A percentile compares a stretch with the other conserved stretches of the same genome.
These are phyloP conservation scores for Cyphomyrmex costatus DNA, from an alignment of 1,140 invertebrate genomes.

Conservation along the genomic window DNA sequence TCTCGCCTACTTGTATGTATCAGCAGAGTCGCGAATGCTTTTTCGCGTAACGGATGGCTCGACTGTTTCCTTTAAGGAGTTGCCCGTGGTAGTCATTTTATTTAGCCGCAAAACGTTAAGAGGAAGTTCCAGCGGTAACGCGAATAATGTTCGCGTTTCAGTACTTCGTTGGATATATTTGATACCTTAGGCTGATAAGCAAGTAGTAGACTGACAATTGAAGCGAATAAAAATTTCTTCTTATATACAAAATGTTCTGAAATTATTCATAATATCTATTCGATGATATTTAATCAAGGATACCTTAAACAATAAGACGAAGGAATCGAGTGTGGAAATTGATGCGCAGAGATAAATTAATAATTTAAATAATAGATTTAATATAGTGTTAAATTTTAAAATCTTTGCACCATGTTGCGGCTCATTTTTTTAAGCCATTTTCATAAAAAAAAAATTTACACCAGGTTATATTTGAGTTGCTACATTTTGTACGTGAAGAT, in stretches of 20 bases:
- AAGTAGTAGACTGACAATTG: background rate
- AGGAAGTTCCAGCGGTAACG: conserved; percentile 70
- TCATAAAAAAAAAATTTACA: no score
- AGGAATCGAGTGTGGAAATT: no score
- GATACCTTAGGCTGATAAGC: conserved; percentile 5
- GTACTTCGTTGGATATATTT: conserved; percentile 57
- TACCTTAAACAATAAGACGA: no score
- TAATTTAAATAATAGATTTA: no score
- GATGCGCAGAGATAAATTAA: no score
- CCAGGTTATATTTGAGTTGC: no score
- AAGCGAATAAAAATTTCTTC: conserved; percentile 15
- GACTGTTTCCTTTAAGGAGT: conserved; percentile 72
- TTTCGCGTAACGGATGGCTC: conserved; percentile 74
- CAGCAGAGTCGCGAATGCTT: conserved; percentile 74
- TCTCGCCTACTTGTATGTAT: conserved; percentile 58
- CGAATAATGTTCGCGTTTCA: conserved; percentile 68
- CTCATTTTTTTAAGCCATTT: no score
- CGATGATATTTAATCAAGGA: background rate
- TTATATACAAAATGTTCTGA: background rate
- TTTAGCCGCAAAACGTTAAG: conserved; percentile 58
- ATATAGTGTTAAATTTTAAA: no score
- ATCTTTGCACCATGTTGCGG: no score
- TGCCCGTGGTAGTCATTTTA: conserved; percentile 68
- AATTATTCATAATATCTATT: background rate
- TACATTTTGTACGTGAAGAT: no score